These are phyloP conservation scores for Macaca fascicularis DNA, from an alignment of 2,113 vertebrate species.

Conservation along the genomic window T2T-MFA8v1.1 NC_088386.1:105872501-105873000, in stretches of 20 bases:
- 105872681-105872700: too few species aligned
- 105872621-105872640: neutral
- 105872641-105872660: neutral
- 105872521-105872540: slow-evolving; percentile 19
- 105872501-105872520: neutral
- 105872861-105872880: neutral
- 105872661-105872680: too few species aligned
- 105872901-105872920: neutral
- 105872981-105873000: slow-evolving; percentile 29
- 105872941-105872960: slow-evolving; percentile 8
- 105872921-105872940: neutral
- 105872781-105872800: neutral
- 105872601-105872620: neutral
- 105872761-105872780: too few species aligned
- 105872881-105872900: neutral
- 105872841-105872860: neutral
- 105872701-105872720: too few species aligned
- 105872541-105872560: slow-evolving; percentile 22
- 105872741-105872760: too few species aligned
- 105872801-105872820: neutral
- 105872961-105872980: neutral
- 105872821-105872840: neutral
- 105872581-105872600: neutral
- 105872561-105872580: neutral
- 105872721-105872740: too few species aligned